These are phyloP conservation scores for Zaprionus tsacasi DNA, from an alignment of 1,140 invertebrate species.

Conservation along the genomic window DNA sequence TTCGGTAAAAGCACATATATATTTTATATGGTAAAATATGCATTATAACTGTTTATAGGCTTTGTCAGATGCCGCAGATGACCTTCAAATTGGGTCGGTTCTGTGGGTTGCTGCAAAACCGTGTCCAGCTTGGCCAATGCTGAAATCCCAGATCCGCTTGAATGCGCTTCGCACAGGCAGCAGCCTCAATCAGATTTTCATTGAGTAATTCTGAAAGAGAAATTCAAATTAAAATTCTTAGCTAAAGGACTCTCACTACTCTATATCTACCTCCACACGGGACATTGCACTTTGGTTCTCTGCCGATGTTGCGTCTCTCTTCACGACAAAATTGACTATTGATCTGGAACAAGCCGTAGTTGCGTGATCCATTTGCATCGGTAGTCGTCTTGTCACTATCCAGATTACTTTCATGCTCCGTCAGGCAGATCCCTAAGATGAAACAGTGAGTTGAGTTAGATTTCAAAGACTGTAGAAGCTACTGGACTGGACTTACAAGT, in stretches of 20 bases:
- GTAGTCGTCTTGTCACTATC: constrained; percentile 86
- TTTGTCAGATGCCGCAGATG: constrained; percentile 56
- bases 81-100: constrained; percentile 85
- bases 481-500: constrained; percentile 49
- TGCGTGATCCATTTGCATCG: constrained; percentile 87
- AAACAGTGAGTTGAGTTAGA: neutral
- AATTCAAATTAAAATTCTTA: neutral
- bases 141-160: constrained; percentile 87
- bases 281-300: constrained; percentile 48
- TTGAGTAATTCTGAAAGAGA: constrained; percentile 85
- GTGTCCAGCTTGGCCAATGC: constrained; percentile 88
- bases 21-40: neutral
- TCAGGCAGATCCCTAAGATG: constrained; percentile 88
- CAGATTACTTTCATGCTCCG: constrained; percentile 88
- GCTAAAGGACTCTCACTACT: too few relatives aligned
- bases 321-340: constrained; percentile 64
- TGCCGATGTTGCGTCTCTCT: constrained; percentile 46
- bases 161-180: constrained; percentile 88
- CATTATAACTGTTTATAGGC: neutral
- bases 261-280: constrained; percentile 67
- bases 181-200: constrained; percentile 88
- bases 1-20: neutral
- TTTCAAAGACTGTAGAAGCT: too few relatives aligned
- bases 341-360: constrained; percentile 88
- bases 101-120: constrained; percentile 87